Evolutionary conservation across 1,140 invertebrate genomes (phyloP), one percentile per base, ranked within the genome.

Genomic region (Trinorchestia longiramus): DNA sequence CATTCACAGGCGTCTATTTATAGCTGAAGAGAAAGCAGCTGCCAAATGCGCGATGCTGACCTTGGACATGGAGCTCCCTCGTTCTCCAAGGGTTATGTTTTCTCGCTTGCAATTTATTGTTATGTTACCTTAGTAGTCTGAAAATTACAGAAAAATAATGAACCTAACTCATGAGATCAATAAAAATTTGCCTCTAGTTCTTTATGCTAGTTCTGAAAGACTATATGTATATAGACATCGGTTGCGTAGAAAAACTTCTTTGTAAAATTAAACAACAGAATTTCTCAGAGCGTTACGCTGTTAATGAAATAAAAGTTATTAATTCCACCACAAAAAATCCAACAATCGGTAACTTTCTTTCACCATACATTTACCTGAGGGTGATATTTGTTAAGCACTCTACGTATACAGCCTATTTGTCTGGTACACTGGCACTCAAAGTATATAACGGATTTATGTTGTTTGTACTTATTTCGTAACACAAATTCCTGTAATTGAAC

Each of bases 1-100:
- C 92, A 94, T 94, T 94, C 88, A n/a, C 43, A 40, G 44, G 11
- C 40, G 43, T 94, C 92, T 94, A 94, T 94, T 45, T 45, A 94
- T 94, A 94, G 92, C 41, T 44, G 43, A 45, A 47, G 92, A 94
- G 92, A 94, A 94, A 94, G 92, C 44, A 43, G 92, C 92, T 94
- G 92, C 92, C 92, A 94, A 94, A 94, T 94, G 92, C 92, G 44
- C 92, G 92, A 94, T 45, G 92, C 92, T 94, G 92, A 94, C 92
- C 92, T 94, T 94, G 92, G 92, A 94, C 88, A 42, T 90, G 43
- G 88, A 11, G 43, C 88, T 90, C 11, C 43, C 4, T 77, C 43
- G n/a, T 43, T 42, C 88, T 43, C 17, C 43, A 90, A 11, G 88
- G 41, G 0, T 90, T 90, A 90, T 90, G 4, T 90, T 28, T 43